Evolutionary conservation across 2,113 vertebrate genomes (phyloP), one percentile per base, ranked within the genome.

Genomic region (Toxostoma redivivum): DNA sequence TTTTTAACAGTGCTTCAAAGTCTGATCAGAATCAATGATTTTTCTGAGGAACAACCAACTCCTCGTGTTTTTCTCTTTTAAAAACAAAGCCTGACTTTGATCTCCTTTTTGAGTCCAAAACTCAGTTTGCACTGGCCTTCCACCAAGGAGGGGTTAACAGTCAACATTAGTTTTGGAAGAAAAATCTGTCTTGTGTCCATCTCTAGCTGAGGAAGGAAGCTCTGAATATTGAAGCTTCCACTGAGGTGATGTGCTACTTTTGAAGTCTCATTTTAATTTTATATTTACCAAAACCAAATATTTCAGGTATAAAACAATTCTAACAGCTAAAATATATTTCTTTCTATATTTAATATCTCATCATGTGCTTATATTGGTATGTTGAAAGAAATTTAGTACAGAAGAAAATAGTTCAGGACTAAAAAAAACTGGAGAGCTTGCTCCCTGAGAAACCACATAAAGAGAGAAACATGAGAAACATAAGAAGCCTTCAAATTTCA

Each of bases 141-240:
- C 8, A 7, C 21, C 44, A 76, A 31, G 57, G 25, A 48, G 31
- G 7, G 16, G 7, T 73, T 67, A 14, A 10, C 20, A 64, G 50
- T 1, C n/a, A n/a, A 19, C 4, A 2, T 1, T 25, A 33, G 16
- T 42, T 83, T 53, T 53, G 66, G 56, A 35, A 47, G 54, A n/a
- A 3, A 24, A 1, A 28, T 15, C 62, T 67, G 23, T 4, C 30
- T 31, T 1, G 1, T 50, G 67, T 48, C 38, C 7, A 2, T 11
- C 35, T 57, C 51, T 15, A 12, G 60, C 30, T 38, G 50, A 61
- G 60, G 44, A 50, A 33, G 53, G 31, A 44, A 23, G 31, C 38
- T 15, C 14, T 9, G 28, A 44, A 35, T 12, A 15, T 15, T 45
- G 35, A 57, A 48, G 47, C 22, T 5, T 58, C 40, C 1, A 0